Evolutionary conservation across 2,113 vertebrate species (phyloP), one percentile per base, ranked within the genome.

Genomic region (Hucho hucho): DNA sequence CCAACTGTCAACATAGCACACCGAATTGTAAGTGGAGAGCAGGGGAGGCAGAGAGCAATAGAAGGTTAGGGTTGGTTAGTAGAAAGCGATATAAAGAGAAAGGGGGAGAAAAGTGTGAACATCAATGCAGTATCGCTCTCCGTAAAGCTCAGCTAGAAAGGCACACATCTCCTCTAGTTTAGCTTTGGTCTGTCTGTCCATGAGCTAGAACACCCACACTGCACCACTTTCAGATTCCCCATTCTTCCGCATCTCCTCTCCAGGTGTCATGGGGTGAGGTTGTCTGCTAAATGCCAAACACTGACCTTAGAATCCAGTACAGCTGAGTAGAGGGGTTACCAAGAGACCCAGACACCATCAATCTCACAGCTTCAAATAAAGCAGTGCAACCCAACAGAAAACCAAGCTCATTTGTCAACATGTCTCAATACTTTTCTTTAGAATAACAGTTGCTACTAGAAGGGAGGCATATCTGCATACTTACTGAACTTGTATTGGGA

Each of bases 1-100:
- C 78, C 47, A 77, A 76, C n/a, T 29, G 43, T 47, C n/a, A 28
- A 3, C 11, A 72, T 66, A 59, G 18, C 70, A 20, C 4, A 16
- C n/a, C 4, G 6, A 9, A 18, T n/a, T 20, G 32, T 68, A 28
- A 37, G 56, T 58, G 25, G 9, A 20, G 64, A 6, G 70, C 43
- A 56, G 24, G 37, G 28, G 20, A 3, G 14, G 47, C 4, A 26
- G 18, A 12, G n/a, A 69, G 72, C 69, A 56, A 59, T 20, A 49
- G 6, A 22, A 3, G 49, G 26, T 56, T 22, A 49, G 9, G 16
- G 16, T 53, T 53, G 16, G 49, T 53, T 53, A 37, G 37, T 53
- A 37, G 58, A 59, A 26, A 26, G n/a, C 3, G 18, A 43, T 70
- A 32, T 47, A 0, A 13, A 24, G 43, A 24, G 37, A 11, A 46